Conservation (phyloP, 2,797 vertebrate species). For the Pantherophis vulpinus region DNA sequence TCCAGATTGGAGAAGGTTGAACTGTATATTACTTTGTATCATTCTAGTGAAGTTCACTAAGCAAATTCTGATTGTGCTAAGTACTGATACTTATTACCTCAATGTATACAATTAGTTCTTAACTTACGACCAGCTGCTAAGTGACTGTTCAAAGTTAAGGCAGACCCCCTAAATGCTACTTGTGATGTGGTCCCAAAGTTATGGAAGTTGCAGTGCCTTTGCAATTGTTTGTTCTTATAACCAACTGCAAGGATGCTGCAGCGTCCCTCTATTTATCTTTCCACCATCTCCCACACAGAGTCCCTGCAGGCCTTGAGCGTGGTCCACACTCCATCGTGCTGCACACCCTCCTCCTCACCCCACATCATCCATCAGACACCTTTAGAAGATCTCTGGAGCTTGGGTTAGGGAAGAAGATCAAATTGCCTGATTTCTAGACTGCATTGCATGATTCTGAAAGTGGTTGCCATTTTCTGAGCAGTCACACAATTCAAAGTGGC, state of each 20-base stretch:
- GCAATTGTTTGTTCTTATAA: background rate
- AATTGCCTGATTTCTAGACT: background rate
- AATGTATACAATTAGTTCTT: background rate
- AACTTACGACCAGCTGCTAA: background rate
- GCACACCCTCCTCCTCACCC: constrained; percentile 22
- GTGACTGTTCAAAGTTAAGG: background rate
- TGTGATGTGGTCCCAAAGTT: background rate
- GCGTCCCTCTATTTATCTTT: background rate
- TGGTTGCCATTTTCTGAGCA: background rate
- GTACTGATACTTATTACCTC: background rate
- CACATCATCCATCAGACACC: constrained; percentile 15
- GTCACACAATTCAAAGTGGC: background rate
- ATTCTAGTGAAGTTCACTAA: background rate
- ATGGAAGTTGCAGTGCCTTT: background rate
- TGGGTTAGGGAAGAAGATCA: background rate
- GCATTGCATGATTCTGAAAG: background rate
- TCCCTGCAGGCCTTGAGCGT: constrained; percentile 3
- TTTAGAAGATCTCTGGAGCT: background rate
- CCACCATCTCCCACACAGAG: background rate
- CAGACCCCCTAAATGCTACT: background rate
- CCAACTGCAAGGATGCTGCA: background rate
- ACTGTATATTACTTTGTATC: background rate
- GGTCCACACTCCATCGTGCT: constrained; percentile 6
- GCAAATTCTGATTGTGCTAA: background rate
- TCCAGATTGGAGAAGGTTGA: background rate